Conservation (phyloP, 2,888 invertebrate species). For the Oxytorus armatus region DNA sequence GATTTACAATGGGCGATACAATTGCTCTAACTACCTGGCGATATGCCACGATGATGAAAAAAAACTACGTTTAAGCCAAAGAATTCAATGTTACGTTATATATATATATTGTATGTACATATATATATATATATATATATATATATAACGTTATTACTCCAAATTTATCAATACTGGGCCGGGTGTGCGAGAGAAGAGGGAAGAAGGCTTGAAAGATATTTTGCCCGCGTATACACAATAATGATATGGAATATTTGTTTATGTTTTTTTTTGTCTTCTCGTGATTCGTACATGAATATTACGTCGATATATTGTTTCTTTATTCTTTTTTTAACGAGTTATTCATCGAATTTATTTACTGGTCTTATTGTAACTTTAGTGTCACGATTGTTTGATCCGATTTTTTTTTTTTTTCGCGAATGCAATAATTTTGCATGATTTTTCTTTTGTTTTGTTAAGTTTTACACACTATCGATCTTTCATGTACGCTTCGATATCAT, state of each 20-base stretch:
- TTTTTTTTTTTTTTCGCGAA: conserved; percentile 2
- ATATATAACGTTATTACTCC: conserved; percentile 26
- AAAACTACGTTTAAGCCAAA: conserved; percentile 62
- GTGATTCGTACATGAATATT: conserved; percentile 63
- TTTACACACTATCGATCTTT: conserved; percentile 28
- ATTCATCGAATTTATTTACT: background rate
- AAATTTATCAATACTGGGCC: conserved; percentile 45
- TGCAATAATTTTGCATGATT: conserved; percentile 33
- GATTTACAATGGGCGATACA: conserved; percentile 32
- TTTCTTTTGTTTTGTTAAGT: background rate
- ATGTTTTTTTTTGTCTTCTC: conserved; percentile 32
- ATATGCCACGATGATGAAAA: conserved; percentile 12
- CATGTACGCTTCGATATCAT: conserved; percentile 65
- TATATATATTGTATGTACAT: conserved; percentile 12
- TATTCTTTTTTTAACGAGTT: background rate
- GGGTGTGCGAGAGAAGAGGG: conserved; percentile 51
- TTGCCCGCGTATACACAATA: conserved; percentile 62
- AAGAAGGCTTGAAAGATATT: conserved; percentile 70
- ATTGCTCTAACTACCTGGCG: conserved; percentile 57
- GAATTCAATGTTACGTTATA: conserved; percentile 42
- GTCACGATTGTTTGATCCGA: background rate
- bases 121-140: background rate
- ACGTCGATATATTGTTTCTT: conserved; percentile 30
- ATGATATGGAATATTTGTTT: conserved; percentile 53
- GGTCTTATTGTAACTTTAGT: background rate